These are phyloP conservation scores for Akabosia matsudoensis DNA, from an alignment of 1,140 invertebrate species.

Conservation along the genomic window DNA sequence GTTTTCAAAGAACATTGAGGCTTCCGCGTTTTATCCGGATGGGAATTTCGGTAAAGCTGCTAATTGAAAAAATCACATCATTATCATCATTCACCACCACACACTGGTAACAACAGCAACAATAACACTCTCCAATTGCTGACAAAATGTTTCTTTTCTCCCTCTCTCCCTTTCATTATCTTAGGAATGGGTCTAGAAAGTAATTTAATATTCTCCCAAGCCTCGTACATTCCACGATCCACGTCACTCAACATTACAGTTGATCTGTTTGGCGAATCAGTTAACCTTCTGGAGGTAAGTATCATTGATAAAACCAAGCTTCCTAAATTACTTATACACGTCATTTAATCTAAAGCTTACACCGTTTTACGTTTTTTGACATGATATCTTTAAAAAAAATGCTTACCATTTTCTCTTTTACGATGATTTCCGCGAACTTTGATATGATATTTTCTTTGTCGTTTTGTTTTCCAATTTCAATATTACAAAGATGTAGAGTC, in stretches of 20 bases:
- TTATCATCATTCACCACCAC: background rate
- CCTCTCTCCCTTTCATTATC: slow-evolving; percentile 41
- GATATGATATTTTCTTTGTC: too few relatives aligned
- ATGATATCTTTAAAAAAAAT: too few relatives aligned
- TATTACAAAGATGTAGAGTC: too few relatives aligned
- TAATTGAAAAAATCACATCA: background rate
- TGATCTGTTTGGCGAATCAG: slow-evolving; percentile 83
- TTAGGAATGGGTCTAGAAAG: slow-evolving; percentile 69
- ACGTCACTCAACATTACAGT: slow-evolving; percentile 77
- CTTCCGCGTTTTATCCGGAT: slow-evolving; percentile 78
- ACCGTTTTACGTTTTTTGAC: too few relatives aligned
- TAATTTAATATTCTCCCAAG: slow-evolving; percentile 81
- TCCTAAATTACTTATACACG: background rate
- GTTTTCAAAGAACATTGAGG: slow-evolving; percentile 86
- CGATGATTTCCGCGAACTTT: too few relatives aligned
- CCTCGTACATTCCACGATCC: slow-evolving; percentile 82
- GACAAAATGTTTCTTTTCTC: slow-evolving; percentile 6
- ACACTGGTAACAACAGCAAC: too few relatives aligned
- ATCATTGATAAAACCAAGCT: background rate
- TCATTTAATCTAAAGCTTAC: background rate
- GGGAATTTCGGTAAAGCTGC: slow-evolving; percentile 68
- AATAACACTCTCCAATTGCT: background rate
- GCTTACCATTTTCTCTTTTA: too few relatives aligned
- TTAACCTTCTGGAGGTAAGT: slow-evolving; percentile 75
- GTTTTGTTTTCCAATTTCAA: too few relatives aligned